Percentiles rank a stretch among this genome's conserved stretches.
Evolutionary conservation across 2,888 invertebrate species (phyloP).

Genomic region (Leucophenga maculata): DNA sequence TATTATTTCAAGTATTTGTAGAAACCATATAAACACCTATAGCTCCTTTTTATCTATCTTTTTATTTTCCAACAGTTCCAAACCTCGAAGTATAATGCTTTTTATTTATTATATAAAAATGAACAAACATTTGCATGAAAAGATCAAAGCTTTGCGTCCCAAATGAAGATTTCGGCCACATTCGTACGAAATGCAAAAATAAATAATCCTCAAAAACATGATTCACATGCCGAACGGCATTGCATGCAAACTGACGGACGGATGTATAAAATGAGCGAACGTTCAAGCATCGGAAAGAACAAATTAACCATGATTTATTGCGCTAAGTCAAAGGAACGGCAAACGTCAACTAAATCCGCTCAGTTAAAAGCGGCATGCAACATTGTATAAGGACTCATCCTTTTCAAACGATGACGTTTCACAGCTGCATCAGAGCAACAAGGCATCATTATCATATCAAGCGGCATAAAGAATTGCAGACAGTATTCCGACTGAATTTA

Average conservation of each 20-base stretch:
- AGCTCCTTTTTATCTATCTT: too few relatives aligned
- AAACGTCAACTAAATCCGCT: not conserved
- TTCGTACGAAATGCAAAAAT: not conserved
- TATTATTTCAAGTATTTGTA: too few relatives aligned
- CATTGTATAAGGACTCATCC: not conserved
- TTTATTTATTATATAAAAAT: too few relatives aligned
- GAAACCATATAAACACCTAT: too few relatives aligned
- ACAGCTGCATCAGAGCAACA: conserved; percentile 2
- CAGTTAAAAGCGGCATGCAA: not conserved
- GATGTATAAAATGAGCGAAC: conserved; percentile 1
- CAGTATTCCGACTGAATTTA: not conserved
- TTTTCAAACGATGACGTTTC: conserved; percentile 1
- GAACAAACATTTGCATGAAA: too few relatives aligned
- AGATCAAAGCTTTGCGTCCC: too few relatives aligned
- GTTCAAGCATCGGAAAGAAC: conserved; percentile 19
- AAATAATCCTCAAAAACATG: not conserved
- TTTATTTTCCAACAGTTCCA: too few relatives aligned
- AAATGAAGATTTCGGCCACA: too few relatives aligned
- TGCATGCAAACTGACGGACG: conserved; percentile 9
- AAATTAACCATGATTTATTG: conserved; percentile 63
- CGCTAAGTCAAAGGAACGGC: conserved; percentile 14
- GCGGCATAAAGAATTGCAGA: not conserved
- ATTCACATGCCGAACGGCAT: not conserved
- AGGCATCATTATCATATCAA: conserved; percentile 63
- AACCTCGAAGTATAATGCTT: too few relatives aligned